These are phyloP conservation scores for Ceratoteleas bidentatus DNA, from an alignment of 1,140 invertebrate genomes.

Conservation along the genomic window DNA sequence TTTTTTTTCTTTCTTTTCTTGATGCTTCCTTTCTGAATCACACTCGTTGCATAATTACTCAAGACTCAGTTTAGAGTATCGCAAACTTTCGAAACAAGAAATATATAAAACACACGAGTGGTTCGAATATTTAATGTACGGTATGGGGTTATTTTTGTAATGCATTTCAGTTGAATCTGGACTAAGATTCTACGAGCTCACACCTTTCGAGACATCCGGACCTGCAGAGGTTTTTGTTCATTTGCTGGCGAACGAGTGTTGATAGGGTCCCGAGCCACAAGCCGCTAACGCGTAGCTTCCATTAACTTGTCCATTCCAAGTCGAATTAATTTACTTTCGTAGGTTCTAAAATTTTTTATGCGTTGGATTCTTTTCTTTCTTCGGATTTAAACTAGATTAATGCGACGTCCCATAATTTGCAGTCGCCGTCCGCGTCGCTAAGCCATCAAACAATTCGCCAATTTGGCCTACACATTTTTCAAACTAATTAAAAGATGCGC, in stretches of 20 bases:
- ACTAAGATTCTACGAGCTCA: constrained; percentile 35
- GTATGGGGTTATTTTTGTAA: not conserved
- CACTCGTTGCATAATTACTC: no score
- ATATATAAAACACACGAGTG: no score
- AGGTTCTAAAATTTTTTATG: constrained; percentile 38
- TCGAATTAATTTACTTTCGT: constrained; percentile 60
- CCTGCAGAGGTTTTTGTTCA: constrained; percentile 52
- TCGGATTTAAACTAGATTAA: constrained; percentile 49
- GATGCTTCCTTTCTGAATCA: no score
- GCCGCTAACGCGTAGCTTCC: constrained; percentile 59
- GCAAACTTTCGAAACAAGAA: no score
- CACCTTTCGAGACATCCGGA: constrained; percentile 51
- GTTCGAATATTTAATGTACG: not conserved
- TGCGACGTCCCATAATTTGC: constrained; percentile 25
- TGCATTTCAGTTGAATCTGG: not conserved
- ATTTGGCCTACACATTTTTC: no score
- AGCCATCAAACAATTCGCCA: not conserved
- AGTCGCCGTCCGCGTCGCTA: not conserved
- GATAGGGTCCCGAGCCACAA: constrained; percentile 57
- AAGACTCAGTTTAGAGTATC: no score
- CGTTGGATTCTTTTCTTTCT: constrained; percentile 11
- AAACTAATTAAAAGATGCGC: no score
- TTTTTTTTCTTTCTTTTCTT: no score
- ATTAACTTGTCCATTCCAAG: constrained; percentile 60
- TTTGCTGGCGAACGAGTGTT: constrained; percentile 48